A percentile compares a stretch with the other conserved stretches of the same genome.
Conservation (phyloP, 2,888 invertebrate species). For the Clanis bilineata region DNA sequence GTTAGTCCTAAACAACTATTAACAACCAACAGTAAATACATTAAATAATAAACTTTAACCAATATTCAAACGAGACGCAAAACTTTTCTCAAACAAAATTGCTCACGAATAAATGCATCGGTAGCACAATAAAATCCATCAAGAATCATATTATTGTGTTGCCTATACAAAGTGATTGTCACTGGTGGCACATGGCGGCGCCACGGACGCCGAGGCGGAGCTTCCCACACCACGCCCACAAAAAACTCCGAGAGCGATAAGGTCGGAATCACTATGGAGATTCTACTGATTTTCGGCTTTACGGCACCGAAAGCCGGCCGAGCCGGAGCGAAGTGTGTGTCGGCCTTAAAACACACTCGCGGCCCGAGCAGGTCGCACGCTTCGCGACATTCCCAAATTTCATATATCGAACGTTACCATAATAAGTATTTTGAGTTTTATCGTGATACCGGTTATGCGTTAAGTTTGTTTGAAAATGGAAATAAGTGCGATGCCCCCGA, state of each 20-base stretch:
- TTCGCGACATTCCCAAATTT: conserved; percentile 49
- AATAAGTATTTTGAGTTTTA: conserved; percentile 28
- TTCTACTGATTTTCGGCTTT: conserved; percentile 71
- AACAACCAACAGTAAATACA: too few species aligned
- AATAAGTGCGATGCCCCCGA: conserved; percentile 83
- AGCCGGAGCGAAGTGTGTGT: conserved; percentile 55
- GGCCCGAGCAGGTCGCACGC: conserved; percentile 72
- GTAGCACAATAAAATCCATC: conserved; percentile 80
- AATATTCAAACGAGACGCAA: conserved; percentile 3
- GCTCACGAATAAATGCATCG: conserved; percentile 73
- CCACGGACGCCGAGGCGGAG: conserved; percentile 62
- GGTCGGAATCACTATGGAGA: conserved; percentile 74
- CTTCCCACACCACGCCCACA: conserved; percentile 64
- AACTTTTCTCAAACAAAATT: conserved; percentile 49
- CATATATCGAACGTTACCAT: conserved; percentile 31
- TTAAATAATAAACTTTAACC: neutral
- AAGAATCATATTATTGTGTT: conserved; percentile 81
- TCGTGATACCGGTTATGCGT: conserved; percentile 44
- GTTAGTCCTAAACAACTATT: too few species aligned
- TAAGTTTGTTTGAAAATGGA: conserved; percentile 74
- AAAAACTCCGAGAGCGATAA: conserved; percentile 61
- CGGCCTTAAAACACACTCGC: conserved; percentile 70
- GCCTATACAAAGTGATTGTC: conserved; percentile 83
- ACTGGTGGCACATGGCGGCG: conserved; percentile 74
- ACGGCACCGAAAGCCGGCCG: conserved; percentile 59